phyloP scores from a whole-genome alignment of 2,888 invertebrate species.

The Pyrocoelia pectoralis region DNA sequence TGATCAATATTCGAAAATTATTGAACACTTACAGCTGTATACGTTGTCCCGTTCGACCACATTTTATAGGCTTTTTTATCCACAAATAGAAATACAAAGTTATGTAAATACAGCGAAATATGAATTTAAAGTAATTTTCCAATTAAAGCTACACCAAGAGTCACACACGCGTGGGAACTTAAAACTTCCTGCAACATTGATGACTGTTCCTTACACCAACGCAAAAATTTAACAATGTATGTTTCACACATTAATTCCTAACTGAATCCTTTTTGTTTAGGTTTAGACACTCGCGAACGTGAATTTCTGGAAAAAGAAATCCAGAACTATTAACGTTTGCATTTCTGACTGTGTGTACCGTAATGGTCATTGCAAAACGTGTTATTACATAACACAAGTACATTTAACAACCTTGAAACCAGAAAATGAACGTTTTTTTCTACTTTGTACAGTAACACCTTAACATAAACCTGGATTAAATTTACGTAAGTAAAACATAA shows the following conservation, averaged over 20 bases:
- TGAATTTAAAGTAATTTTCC: no score
- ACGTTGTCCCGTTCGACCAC: no score
- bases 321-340: no score
- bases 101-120: no score
- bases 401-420: constrained; percentile 12
- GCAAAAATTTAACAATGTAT: not conserved
- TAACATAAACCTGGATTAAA: no score
- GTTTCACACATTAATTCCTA: not conserved
- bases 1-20: no score
- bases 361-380: constrained; percentile 1
- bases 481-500: no score
- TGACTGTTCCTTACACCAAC: constrained; percentile 1
- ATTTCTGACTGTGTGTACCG: not conserved
- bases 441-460: no score
- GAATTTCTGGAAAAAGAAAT: not conserved
- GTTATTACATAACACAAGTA: constrained; percentile 8
- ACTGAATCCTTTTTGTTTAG: not conserved
- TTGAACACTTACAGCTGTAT: no score
- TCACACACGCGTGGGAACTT: constrained; percentile 3
- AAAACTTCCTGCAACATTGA: constrained; percentile 8
- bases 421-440: not conserved
- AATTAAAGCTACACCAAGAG: no score
- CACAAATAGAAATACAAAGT: no score
- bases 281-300: not conserved
- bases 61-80: no score